phyloP scores from a whole-genome alignment of 2,113 vertebrate genomes.

The Corynorhinus townsendii region DNA sequence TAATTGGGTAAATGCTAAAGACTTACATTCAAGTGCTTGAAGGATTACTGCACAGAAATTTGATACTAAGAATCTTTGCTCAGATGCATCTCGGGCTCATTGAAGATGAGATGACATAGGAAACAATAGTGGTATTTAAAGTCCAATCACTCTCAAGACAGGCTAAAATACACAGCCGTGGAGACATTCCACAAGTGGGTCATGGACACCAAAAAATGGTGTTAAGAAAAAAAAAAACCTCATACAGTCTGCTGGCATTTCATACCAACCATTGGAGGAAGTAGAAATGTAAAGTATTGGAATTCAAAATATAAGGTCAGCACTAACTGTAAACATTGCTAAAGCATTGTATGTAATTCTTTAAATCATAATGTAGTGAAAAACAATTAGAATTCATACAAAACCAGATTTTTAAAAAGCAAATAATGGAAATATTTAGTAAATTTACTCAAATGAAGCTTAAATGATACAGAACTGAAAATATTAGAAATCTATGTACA shows the following conservation, averaged over 20 bases:
- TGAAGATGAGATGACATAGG: constrained; percentile 8
- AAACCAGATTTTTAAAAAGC: constrained; percentile 74
- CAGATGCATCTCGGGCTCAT: neutral
- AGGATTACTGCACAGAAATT: constrained; percentile 25
- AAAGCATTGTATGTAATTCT: constrained; percentile 72
- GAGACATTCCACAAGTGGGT: constrained; percentile 42
- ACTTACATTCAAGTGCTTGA: constrained; percentile 45
- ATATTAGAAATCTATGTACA: too few relatives aligned
- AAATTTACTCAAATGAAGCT: constrained; percentile 62
- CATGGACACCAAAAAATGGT: constrained; percentile 24
- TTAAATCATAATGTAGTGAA: constrained; percentile 70
- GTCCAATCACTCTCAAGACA: constrained; percentile 23
- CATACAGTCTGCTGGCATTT: constrained; percentile 55
- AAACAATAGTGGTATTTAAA: neutral
- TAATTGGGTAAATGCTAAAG: constrained; percentile 33
- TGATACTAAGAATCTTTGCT: constrained; percentile 26
- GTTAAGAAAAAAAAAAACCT: neutral
- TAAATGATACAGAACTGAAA: too few relatives aligned
- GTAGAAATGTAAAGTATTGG: constrained; percentile 74
- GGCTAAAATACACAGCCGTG: constrained; percentile 22
- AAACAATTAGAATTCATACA: constrained; percentile 59
- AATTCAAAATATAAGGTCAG: constrained; percentile 75
- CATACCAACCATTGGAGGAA: constrained; percentile 71
- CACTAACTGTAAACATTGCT: constrained; percentile 81
- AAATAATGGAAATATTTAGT: constrained; percentile 79